A percentile compares a stretch with the other conserved stretches of the same genome.
These are phyloP conservation scores for Cotesia vestalis DNA, from an alignment of 1,140 invertebrate genomes.

Conservation along the genomic window DNA sequence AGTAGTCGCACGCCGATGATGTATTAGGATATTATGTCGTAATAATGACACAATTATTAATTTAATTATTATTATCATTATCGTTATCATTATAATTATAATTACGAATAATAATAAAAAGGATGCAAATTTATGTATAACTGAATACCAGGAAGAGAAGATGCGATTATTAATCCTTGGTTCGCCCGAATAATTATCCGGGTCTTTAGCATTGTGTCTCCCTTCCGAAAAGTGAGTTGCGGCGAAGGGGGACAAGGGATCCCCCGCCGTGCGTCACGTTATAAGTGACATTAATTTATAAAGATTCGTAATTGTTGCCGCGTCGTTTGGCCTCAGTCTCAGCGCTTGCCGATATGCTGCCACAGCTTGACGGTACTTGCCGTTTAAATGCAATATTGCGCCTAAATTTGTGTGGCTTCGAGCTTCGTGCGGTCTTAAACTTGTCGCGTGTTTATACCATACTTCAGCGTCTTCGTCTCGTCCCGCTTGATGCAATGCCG, in stretches of 20 bases:
- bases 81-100: no score
- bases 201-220: slow-evolving; percentile 30
- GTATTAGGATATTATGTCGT: slow-evolving; percentile 28
- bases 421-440: slow-evolving; percentile 81
- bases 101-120: slow-evolving; percentile 21
- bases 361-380: slow-evolving; percentile 86
- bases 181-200: slow-evolving; percentile 30
- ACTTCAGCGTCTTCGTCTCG: slow-evolving; percentile 81
- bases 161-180: slow-evolving; percentile 37
- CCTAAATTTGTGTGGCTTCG: slow-evolving; percentile 92
- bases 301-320: slow-evolving; percentile 87
- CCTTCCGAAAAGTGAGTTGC: slow-evolving; percentile 35
- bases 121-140: slow-evolving; percentile 38
- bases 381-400: slow-evolving; percentile 91
- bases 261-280: slow-evolving; percentile 59
- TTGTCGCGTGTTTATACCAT: slow-evolving; percentile 81
- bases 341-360: slow-evolving; percentile 84
- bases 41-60: slow-evolving; percentile 24
- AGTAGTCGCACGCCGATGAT: slow-evolving; percentile 41
- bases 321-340: slow-evolving; percentile 83
- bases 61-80: no score
- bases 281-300: slow-evolving; percentile 76
- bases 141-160: slow-evolving; percentile 42
- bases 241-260: slow-evolving; percentile 35
- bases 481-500: slow-evolving; percentile 81